Evolutionary conservation across 1,140 invertebrate species (phyloP).

Genomic region (Meloidogyne floridensis): DNA sequence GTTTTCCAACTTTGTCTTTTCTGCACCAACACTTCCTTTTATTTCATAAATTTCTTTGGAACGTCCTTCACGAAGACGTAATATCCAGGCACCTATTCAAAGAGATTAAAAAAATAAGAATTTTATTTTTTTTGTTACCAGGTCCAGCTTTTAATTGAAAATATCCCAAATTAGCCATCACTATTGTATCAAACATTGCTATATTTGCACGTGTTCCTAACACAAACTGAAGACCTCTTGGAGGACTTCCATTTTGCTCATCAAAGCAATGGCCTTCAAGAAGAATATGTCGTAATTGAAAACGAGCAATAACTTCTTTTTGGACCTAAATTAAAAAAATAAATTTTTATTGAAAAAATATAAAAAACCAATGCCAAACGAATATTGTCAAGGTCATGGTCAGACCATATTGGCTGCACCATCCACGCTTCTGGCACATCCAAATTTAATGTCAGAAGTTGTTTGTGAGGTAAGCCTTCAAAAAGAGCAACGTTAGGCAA

Average conservation of each 20-base stretch:
- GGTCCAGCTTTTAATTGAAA: constrained; percentile 37
- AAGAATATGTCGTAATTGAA: constrained; percentile 86
- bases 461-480: constrained; percentile 82
- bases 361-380: constrained; percentile 70
- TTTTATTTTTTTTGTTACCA: constrained; percentile 67
- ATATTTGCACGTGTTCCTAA: constrained; percentile 81
- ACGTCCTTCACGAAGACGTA: constrained; percentile 82
- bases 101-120: constrained; percentile 70
- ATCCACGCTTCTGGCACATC: constrained; percentile 98
- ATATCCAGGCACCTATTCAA: constrained; percentile 90
- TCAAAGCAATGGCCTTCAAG: constrained; percentile 94
- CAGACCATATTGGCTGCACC: constrained; percentile 85
- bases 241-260: constrained; percentile 83
- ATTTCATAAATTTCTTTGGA: constrained; percentile 87
- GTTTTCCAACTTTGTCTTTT: constrained; percentile 45
- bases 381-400: constrained; percentile 98
- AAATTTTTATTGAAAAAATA: constrained; percentile 34
- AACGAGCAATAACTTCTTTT: constrained; percentile 75
- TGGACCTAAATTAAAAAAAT: constrained; percentile 58
- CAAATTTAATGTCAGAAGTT: constrained; percentile 90
- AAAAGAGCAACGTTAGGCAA: constrained; percentile 73
- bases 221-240: constrained; percentile 90
- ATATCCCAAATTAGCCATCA: constrained; percentile 89
- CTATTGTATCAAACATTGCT: constrained; percentile 89
- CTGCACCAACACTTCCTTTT: constrained; percentile 63